Conservation (phyloP, 2,113 vertebrate genomes). For the Zapornia atra region DNA sequence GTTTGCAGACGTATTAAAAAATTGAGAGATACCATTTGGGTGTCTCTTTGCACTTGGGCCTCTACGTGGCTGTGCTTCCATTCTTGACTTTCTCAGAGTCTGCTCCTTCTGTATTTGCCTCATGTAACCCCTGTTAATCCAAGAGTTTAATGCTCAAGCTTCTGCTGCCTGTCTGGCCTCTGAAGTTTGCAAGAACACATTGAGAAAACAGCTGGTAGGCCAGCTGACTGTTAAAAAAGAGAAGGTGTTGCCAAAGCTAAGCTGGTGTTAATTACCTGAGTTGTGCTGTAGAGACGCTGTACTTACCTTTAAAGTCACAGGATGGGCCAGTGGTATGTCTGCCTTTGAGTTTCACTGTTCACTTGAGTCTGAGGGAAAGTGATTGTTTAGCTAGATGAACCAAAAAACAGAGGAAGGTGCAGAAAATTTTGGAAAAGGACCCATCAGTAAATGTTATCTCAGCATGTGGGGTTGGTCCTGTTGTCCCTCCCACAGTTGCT, state of each 20-base stretch:
- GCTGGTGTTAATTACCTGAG: not conserved
- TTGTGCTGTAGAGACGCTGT: not conserved
- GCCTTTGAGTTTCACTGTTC: not conserved
- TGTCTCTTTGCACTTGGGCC: not conserved
- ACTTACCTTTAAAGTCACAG: not conserved
- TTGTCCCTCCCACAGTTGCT: not conserved
- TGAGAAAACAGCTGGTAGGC: conserved; percentile 1
- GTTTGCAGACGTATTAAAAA: not conserved
- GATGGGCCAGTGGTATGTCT: not conserved
- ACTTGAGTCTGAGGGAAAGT: not conserved
- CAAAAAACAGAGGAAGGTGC: not conserved
- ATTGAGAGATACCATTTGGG: not conserved
- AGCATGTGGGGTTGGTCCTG: not conserved
- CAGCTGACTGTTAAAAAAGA: not conserved
- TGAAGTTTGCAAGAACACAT: not conserved
- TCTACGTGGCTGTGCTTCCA: not conserved
- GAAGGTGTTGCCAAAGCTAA: conserved; percentile 8
- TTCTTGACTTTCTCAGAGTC: not conserved
- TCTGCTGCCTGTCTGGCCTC: not conserved
- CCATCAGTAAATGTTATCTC: not conserved
- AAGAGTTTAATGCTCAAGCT: not conserved
- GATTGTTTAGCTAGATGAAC: not conserved
- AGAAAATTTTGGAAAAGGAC: not conserved
- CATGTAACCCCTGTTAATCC: not conserved
- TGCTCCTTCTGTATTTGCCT: not conserved